Conservation (phyloP, 2,113 vertebrate species). For the Fregata magnificens region DNA sequence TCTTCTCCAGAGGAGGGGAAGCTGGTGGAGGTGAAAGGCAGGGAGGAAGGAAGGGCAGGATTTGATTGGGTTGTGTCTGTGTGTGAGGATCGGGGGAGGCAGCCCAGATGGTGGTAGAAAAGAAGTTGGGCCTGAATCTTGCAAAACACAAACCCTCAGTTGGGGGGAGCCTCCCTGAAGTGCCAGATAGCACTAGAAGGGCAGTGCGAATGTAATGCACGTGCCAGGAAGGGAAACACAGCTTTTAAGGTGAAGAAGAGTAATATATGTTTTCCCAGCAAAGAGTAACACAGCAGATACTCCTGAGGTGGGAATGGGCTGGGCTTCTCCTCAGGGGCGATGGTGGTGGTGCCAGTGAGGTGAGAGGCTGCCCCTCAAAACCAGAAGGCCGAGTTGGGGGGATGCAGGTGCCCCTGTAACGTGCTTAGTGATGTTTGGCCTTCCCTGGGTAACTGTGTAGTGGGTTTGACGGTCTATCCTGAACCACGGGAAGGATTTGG, state of each 20-base stretch:
- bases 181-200: neutral
- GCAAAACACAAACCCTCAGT: neutral
- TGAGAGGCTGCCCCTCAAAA: fast-evolving
- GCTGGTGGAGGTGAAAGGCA: neutral
- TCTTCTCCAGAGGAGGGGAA: neutral
- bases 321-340: neutral
- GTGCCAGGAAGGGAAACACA: fast-evolving
- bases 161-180: neutral
- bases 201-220: fast-evolving
- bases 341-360: neutral
- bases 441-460: neutral
- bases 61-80: neutral
- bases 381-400: neutral
- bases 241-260: neutral
- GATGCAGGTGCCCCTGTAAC: neutral
- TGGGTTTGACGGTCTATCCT: neutral
- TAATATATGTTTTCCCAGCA: fast-evolving
- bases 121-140: neutral
- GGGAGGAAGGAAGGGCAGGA: neutral
- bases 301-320: neutral
- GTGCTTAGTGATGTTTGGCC: neutral
- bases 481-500: neutral
- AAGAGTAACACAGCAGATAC: neutral
- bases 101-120: no score
- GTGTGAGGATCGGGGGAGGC: fast-evolving